These are phyloP conservation scores for Chanos chanos DNA, from an alignment of 2,797 vertebrate species.

Conservation along the genomic window DNA sequence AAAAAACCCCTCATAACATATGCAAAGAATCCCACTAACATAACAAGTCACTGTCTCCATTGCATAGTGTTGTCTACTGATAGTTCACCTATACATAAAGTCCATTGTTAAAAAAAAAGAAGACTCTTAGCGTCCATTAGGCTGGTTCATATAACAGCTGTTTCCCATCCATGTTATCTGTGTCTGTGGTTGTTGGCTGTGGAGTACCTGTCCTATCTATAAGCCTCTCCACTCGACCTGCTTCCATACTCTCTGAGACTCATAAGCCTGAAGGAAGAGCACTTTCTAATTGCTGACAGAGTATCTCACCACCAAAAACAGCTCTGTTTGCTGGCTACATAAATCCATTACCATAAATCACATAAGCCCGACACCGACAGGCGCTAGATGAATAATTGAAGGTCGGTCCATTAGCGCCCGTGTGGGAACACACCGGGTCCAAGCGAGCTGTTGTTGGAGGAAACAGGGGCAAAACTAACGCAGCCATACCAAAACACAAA, in stretches of 20 bases:
- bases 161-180: constrained; percentile 28
- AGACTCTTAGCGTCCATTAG: constrained; percentile 41
- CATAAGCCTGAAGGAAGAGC: constrained; percentile 57
- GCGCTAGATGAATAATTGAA: constrained; percentile 80
- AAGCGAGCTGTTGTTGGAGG: constrained; percentile 52
- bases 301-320: constrained; percentile 64
- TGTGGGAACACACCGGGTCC: constrained; percentile 58
- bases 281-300: constrained; percentile 74
- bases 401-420: constrained; percentile 69
- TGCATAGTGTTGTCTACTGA: background rate
- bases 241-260: constrained; percentile 28
- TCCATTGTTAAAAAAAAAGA: constrained; percentile 31
- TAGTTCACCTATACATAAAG: background rate
- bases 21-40: background rate
- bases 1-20: background rate
- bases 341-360: constrained; percentile 80
- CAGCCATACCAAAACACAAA: too few species aligned
- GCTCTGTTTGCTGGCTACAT: constrained; percentile 66
- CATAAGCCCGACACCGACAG: constrained; percentile 68
- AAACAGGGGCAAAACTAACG: constrained; percentile 52
- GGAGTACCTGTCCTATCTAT: constrained; percentile 20
- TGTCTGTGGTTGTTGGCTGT: constrained; percentile 29
- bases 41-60: background rate
- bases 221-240: constrained; percentile 33
- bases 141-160: constrained; percentile 37